phyloP scores from a whole-genome alignment of 1,140 invertebrate species.

The Drosophila sechellia region DNA sequence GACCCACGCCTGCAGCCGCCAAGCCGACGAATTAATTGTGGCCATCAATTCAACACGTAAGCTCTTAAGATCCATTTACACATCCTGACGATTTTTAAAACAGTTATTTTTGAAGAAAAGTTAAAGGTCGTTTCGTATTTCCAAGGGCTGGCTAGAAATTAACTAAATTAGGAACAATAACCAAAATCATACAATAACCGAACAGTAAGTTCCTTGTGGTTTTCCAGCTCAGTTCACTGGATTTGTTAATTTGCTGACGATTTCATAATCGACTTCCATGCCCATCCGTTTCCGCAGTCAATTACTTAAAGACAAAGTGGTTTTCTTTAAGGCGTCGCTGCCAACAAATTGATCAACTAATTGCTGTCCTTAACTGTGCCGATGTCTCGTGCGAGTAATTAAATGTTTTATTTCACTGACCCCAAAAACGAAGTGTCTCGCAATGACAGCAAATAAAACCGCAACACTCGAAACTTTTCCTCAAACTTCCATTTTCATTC shows the following conservation, averaged over 20 bases:
- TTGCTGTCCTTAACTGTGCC: slow-evolving; percentile 4
- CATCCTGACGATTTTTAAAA: background rate
- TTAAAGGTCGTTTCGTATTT: too few species aligned
- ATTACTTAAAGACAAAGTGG: slow-evolving; percentile 49
- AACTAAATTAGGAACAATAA: background rate
- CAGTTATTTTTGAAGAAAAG: too few species aligned
- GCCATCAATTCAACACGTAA: background rate
- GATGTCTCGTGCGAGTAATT: slow-evolving; percentile 32
- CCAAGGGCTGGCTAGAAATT: too few species aligned
- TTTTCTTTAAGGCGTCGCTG: slow-evolving; percentile 20
- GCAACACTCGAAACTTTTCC: slow-evolving; percentile 1
- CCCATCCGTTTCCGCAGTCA: slow-evolving; percentile 25
- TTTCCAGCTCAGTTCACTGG: slow-evolving; percentile 12
- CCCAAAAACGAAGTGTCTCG: slow-evolving; percentile 21
- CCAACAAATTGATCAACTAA: slow-evolving; percentile 38
- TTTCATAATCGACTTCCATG: slow-evolving; percentile 23
- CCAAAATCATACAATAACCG: background rate
- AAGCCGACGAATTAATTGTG: slow-evolving; percentile 24
- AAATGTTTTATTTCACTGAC: slow-evolving; percentile 42
- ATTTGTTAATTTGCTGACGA: slow-evolving; percentile 54
- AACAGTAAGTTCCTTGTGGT: slow-evolving; percentile 9
- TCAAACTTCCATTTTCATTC: slow-evolving; percentile 11
- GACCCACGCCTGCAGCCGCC: slow-evolving; percentile 3
- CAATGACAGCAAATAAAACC: slow-evolving; percentile 12
- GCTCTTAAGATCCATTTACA: background rate